These are phyloP conservation scores for Drosophila bifasciata DNA, from an alignment of 1,140 invertebrate species.

Conservation along the genomic window DNA sequence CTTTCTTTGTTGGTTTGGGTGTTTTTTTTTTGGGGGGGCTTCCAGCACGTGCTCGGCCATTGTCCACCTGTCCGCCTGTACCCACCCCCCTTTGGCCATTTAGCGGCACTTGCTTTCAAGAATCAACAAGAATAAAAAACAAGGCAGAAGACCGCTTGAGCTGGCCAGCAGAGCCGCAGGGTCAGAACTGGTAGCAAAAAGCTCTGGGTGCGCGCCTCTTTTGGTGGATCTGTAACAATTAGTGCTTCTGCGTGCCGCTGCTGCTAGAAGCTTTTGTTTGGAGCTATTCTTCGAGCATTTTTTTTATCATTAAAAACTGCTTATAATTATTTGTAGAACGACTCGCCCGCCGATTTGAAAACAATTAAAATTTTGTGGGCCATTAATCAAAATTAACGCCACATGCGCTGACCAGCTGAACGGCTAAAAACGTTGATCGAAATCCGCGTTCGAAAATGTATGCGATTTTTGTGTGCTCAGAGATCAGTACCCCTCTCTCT, in stretches of 20 bases:
- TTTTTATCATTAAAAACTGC: conserved; percentile 76
- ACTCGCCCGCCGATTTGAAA: conserved; percentile 78
- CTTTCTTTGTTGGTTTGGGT: conserved; percentile 32
- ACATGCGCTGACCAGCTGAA: conserved; percentile 62
- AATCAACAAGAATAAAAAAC: conserved; percentile 13
- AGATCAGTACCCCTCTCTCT: background rate
- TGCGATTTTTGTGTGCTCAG: conserved; percentile 40
- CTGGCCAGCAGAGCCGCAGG: conserved; percentile 36
- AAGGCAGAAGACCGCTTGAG: conserved; percentile 24
- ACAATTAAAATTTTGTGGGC: conserved; percentile 79
- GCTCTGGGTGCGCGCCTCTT: conserved; percentile 58
- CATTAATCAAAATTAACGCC: conserved; percentile 83
- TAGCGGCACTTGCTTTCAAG: conserved; percentile 78
- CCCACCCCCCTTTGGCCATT: conserved; percentile 60
- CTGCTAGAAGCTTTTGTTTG: conserved; percentile 69
- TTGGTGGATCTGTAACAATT: conserved; percentile 77
- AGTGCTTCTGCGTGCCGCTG: conserved; percentile 66
- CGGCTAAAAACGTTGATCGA: conserved; percentile 48
- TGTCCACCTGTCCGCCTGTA: conserved; percentile 27
- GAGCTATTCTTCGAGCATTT: conserved; percentile 42
- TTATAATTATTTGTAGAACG: conserved; percentile 83
- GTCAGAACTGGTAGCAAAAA: conserved; percentile 73
- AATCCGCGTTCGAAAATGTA: conserved; percentile 12
- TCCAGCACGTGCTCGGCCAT: conserved; percentile 65
- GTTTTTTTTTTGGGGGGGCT: conserved; percentile 13